phyloP scores from a whole-genome alignment of 2,113 vertebrate genomes.

The Gambusia holbrooki region DNA sequence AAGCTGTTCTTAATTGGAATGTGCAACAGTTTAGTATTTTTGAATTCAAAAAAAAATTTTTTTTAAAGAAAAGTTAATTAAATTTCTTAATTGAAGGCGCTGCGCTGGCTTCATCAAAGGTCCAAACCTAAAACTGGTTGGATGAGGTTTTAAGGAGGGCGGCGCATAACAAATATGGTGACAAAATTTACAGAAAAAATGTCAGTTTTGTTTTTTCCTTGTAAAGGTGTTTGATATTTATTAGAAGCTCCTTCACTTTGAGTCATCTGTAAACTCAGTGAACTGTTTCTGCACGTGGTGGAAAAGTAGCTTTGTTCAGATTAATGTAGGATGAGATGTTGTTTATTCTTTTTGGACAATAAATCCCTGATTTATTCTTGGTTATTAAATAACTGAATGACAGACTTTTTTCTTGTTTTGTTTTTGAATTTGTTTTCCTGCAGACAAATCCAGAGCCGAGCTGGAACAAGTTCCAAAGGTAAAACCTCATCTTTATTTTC shows the following conservation, averaged over 20 bases:
- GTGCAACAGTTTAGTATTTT: too few species aligned
- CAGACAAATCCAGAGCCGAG: slow-evolving; percentile 95
- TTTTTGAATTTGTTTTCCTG: slow-evolving; percentile 47
- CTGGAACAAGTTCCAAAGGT: slow-evolving; percentile 99
- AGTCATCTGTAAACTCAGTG: neutral
- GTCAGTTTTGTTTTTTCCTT: neutral
- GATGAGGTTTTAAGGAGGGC: too few species aligned
- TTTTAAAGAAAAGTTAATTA: too few species aligned
- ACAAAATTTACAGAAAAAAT: neutral
- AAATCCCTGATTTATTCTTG: neutral
- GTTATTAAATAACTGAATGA: neutral
- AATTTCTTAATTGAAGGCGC: too few species aligned
- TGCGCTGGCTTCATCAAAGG: too few species aligned
- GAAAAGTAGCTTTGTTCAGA: too few species aligned
- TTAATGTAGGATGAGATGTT: neutral
- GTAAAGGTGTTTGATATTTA: too few species aligned
- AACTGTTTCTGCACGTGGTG: neutral
- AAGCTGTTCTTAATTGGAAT: too few species aligned
- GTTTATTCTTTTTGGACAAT: neutral
- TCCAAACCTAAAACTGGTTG: neutral
- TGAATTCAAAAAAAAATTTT: too few species aligned
- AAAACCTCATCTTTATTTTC: slow-evolving; percentile 25
- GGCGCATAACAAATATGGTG: neutral
- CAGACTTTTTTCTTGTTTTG: slow-evolving; percentile 23
- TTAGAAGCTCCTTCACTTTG: neutral